Conservation (phyloP, 2,888 invertebrate genomes). For the Oxytorus armatus region DNA sequence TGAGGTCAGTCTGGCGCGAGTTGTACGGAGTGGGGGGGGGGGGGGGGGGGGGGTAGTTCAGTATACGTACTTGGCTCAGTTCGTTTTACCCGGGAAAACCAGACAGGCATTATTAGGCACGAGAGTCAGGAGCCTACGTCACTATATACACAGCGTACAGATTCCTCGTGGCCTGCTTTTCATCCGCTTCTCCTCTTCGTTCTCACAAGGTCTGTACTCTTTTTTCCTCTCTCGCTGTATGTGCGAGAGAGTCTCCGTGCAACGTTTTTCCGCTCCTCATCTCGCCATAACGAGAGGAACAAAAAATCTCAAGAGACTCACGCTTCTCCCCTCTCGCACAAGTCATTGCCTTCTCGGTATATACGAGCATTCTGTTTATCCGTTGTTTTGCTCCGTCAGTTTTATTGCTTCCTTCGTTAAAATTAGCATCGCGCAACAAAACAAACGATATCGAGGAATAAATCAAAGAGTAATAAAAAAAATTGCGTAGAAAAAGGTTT, state of each 20-base stretch:
- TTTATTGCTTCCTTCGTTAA: slow-evolving; percentile 35
- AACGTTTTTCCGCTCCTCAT: slow-evolving; percentile 54
- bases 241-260: slow-evolving; percentile 39
- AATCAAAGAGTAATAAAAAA: too few relatives aligned
- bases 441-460: background rate
- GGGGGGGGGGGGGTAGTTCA: background rate
- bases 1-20: slow-evolving; percentile 54
- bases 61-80: slow-evolving; percentile 53
- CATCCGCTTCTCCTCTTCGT: slow-evolving; percentile 50
- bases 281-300: slow-evolving; percentile 32
- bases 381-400: background rate
- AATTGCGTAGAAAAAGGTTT: too few relatives aligned
- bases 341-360: slow-evolving; percentile 34
- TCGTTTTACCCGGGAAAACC: slow-evolving; percentile 54
- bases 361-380: slow-evolving; percentile 9
- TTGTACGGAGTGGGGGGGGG: slow-evolving; percentile 25
- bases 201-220: slow-evolving; percentile 54
- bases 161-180: slow-evolving; percentile 58
- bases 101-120: slow-evolving; percentile 68
- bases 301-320: slow-evolving; percentile 48
- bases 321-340: slow-evolving; percentile 25
- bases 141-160: slow-evolving; percentile 23
- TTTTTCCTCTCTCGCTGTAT: slow-evolving; percentile 28
- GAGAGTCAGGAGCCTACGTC: slow-evolving; percentile 48
- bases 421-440: background rate